phyloP scores from a whole-genome alignment of 2,797 vertebrate genomes.

The Neosalanx taihuensis region DNA sequence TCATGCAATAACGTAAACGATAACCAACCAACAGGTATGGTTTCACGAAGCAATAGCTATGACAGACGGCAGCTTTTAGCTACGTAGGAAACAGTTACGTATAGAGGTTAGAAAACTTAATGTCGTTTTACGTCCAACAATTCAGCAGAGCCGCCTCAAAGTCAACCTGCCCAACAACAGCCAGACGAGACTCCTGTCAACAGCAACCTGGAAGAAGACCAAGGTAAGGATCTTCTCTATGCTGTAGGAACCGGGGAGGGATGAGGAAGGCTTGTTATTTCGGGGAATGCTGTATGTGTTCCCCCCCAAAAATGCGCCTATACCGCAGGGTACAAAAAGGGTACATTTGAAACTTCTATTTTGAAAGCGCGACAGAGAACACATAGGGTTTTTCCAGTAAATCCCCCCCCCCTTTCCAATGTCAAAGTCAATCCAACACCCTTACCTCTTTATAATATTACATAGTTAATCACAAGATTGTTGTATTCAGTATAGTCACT shows the following conservation, averaged over 20 bases:
- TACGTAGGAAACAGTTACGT: background rate
- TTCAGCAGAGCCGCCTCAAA: constrained; percentile 38
- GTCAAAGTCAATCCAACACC: no score
- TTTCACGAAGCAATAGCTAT: constrained; percentile 20
- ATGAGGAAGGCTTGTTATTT: no score
- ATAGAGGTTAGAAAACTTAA: accelerated
- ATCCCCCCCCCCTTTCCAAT: no score
- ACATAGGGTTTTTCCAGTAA: no score
- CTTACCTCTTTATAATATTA: no score
- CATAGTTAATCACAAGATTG: no score
- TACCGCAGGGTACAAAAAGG: no score
- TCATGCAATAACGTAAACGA: constrained; percentile 61
- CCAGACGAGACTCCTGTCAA: constrained; percentile 20
- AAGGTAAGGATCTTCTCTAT: constrained; percentile 26
- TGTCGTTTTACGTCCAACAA: constrained; percentile 20
- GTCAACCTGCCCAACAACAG: constrained; percentile 29
- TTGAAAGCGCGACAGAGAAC: no score
- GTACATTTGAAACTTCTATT: no score
- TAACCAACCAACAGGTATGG: constrained; percentile 64
- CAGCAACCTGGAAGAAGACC: constrained; percentile 7
- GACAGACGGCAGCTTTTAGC: constrained; percentile 8
- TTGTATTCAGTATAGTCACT: background rate
- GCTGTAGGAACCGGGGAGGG: no score
- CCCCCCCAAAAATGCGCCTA: no score
- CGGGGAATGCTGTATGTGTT: no score